Conservation (phyloP, 2,888 invertebrate genomes). For the Uropetala carovei region DNA sequence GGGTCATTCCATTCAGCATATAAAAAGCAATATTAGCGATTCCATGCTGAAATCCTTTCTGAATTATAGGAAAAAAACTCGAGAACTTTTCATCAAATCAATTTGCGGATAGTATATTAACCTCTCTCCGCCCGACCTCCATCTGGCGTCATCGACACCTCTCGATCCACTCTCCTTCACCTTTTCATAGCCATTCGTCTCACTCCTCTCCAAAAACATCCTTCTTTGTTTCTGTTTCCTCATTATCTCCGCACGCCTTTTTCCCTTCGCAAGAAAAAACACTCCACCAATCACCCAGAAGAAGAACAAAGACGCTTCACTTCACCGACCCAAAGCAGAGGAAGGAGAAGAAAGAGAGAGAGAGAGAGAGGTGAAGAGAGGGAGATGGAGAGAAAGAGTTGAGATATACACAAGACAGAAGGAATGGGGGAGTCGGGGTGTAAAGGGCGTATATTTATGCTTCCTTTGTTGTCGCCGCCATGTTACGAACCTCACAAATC, state of each 20-base stretch:
- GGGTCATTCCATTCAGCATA: too few relatives aligned
- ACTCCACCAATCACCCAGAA: conserved; percentile 15
- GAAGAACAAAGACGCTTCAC: not conserved
- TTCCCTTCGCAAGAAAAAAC: not conserved
- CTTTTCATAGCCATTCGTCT: not conserved
- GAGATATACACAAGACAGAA: conserved; percentile 29
- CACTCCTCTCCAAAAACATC: not conserved
- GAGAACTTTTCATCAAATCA: too few relatives aligned
- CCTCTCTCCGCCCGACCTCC: not conserved
- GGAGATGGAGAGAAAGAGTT: not conserved
- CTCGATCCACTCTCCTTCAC: not conserved
- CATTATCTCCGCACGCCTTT: conserved; percentile 32
- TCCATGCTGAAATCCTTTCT: too few relatives aligned
- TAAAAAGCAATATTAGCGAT: too few relatives aligned
- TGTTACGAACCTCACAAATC: conserved; percentile 55
- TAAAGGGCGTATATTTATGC: conserved; percentile 48
- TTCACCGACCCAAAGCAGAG: not conserved
- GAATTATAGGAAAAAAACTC: too few relatives aligned
- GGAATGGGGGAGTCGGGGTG: not conserved
- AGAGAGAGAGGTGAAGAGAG: not conserved
- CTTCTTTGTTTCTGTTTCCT: not conserved
- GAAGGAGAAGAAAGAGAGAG: not conserved
- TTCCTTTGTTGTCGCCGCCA: conserved; percentile 58
- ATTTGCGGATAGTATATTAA: not conserved
- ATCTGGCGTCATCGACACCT: not conserved